Percentiles rank a stretch among this genome's conserved stretches.
phyloP scores from a whole-genome alignment of 2,888 invertebrate species.

The Drosophila buzzatii region DNA sequence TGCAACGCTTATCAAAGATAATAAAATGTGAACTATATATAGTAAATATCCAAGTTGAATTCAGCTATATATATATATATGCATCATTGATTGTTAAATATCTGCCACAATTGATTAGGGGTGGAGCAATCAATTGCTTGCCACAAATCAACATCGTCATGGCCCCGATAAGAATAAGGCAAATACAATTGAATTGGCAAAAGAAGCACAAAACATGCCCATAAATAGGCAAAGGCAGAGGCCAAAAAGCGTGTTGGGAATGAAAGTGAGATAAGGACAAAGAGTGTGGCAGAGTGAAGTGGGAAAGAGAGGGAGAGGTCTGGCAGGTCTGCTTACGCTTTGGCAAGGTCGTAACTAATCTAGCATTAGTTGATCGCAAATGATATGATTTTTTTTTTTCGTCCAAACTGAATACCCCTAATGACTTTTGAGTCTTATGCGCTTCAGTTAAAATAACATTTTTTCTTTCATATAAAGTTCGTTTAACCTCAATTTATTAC shows the following conservation, averaged over 20 bases:
- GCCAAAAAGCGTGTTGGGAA: conserved; percentile 32
- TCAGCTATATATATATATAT: conserved; percentile 9
- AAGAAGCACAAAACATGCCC: conserved; percentile 60
- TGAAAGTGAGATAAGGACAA: conserved; percentile 12
- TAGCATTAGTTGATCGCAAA: not conserved
- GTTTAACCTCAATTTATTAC: conserved; percentile 25
- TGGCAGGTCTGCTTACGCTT: conserved; percentile 5
- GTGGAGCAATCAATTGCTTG: conserved; percentile 21
- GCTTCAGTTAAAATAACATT: not conserved
- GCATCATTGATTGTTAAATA: conserved; percentile 12
- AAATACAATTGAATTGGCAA: conserved; percentile 40
- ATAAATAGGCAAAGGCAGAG: conserved; percentile 68
- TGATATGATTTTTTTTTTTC: not conserved
- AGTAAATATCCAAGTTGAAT: conserved; percentile 6
- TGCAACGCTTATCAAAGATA: not conserved
- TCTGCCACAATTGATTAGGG: conserved; percentile 24
- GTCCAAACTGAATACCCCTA: not conserved
- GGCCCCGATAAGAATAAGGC: conserved; percentile 52
- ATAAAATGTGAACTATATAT: not conserved
- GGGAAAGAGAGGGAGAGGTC: not conserved
- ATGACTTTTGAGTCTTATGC: not conserved
- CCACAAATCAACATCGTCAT: conserved; percentile 23
- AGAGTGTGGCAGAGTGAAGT: conserved; percentile 1
- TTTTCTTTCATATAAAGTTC: not conserved
- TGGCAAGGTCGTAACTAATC: conserved; percentile 65